Evolutionary conservation across 2,113 vertebrate genomes (phyloP), one percentile per base, ranked within the genome.

Genomic region (Mionectes macconnelli): DNA sequence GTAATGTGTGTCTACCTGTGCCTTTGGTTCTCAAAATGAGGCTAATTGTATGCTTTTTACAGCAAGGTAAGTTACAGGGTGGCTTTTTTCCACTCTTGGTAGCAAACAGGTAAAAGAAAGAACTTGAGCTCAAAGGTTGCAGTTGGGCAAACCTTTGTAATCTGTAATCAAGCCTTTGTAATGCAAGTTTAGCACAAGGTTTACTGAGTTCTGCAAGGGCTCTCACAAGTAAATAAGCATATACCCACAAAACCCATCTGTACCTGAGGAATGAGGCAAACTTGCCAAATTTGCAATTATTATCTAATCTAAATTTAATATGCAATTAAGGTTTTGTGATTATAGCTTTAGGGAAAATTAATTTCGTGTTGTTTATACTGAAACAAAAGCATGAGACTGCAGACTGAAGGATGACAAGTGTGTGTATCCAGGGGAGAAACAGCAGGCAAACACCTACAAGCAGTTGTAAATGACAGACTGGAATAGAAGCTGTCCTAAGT

Each of bases 381-480:
- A 47, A 81, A 49, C 21, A 52, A 20, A 72, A 70, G 79, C 4
- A 4, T 60, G 63, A 86, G 82, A 59, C 76, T 90, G 56, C 75
- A 81, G 44, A 45, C 31, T 3, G 8, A 74, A 49, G 1, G 25
- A 76, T 88, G 89, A 62, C 86, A 88, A 90, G 68, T 45, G 42
- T 2, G 1, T 19, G 10, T 30, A 44, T 62, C 35, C 37, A 67
- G 55, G 83, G 37, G 55, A 84, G 84, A 49, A 53, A n/a, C 59
- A 62, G 76, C 76, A 74, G 10, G 13, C 42, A 67, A 62, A 92
- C 91, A 89, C 84, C 91, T 89, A 94, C 83, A 73, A 84, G 85
- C 55, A 63, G 60, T 70, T 90, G 49, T 69, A 76, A 93, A 28
- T 39, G 18, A 57, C 45, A 45, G 17, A 10, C 23, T 62, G 8